Base-by-base conservation (phyloP, 2,888 invertebrate species). In the Athalia circularis region DNA sequence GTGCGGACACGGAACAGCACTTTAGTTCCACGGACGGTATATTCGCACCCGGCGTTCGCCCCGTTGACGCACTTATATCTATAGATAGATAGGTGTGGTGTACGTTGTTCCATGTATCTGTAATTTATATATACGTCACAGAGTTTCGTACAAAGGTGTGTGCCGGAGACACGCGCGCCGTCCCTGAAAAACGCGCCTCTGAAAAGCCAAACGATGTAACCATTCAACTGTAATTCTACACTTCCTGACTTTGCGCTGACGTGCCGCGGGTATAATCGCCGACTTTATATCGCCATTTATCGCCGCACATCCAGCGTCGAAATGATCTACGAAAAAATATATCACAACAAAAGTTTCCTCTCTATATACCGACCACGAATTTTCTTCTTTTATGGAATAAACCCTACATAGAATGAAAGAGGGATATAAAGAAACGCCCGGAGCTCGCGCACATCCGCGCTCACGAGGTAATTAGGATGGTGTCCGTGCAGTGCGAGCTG, bases 1-100 rank as follows among this genome's bases (percentile, higher is more conserved):
- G 85, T 85, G 85, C 86, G 85, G 87, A 88, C 88, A 88, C 84
- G 88, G 84, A 88, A 88, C 85, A 87, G 86, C 88, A 88, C 88
- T 88, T 85, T 83, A 79, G 81, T 75, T 61, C n/a, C 62, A 48
- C 75, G 62, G 75, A 75, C 75, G 50, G 48, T 75, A 29, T 29
- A 61, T 75, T 75, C 75, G 48, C 68, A 47, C 52, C 75, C 50
- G 29, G 64, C 47, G 50, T 45, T 48, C 62, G 8, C 47, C 9
- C 50, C 11, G 43, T 52, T 11, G 48, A 50, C 67, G 48, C 48
- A 50, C 67, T 13, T 50, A 5, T 52, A 67, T 11, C 6, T 64
- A 50, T 13, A 67, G 5, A 6, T 43, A 7, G 8, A 47, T 47
- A 8, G n/a, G 13, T 45, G 59, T 43, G 43, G 47, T 43, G 59